phyloP scores from a whole-genome alignment of 2,888 invertebrate genomes.

The Dorcus hopei region DNA sequence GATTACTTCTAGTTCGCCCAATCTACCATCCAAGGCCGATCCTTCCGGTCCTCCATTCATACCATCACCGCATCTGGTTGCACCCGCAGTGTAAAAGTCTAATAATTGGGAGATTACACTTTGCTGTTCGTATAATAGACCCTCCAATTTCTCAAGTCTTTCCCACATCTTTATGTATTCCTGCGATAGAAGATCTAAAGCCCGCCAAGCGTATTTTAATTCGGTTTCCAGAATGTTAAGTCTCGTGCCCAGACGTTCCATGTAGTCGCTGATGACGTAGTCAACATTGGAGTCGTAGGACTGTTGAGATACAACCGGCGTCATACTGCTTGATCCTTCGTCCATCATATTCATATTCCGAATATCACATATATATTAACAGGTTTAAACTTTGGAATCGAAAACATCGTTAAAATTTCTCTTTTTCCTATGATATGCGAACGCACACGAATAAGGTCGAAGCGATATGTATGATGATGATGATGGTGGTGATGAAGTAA shows the following conservation, averaged over 20 bases:
- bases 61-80: conserved; percentile 34
- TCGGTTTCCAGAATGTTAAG: conserved; percentile 87
- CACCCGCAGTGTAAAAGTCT: conserved; percentile 67
- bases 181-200: conserved; percentile 82
- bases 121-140: conserved; percentile 84
- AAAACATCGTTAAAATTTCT: conserved; percentile 12
- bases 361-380: conserved; percentile 7
- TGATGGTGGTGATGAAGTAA: conserved; percentile 11
- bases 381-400: conserved; percentile 16
- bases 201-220: conserved; percentile 89
- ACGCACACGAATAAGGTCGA: conserved; percentile 3
- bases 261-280: conserved; percentile 84
- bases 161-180: conserved; percentile 96
- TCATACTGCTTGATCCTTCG: conserved; percentile 38
- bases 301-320: conserved; percentile 39
- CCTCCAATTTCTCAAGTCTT: conserved; percentile 82
- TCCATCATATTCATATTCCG: conserved; percentile 20
- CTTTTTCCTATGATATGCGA: conserved; percentile 6
- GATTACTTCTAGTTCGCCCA: conserved; percentile 58
- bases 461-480: conserved; percentile 34
- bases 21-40: conserved; percentile 39
- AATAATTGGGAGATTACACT: conserved; percentile 85
- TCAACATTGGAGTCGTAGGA: conserved; percentile 54
- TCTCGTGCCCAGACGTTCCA: conserved; percentile 85
- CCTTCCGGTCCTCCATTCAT: conserved; percentile 30